A percentile compares a stretch with the other conserved stretches of the same genome.
Evolutionary conservation across 2,888 invertebrate species (phyloP).

Genomic region (Helleia helle): DNA sequence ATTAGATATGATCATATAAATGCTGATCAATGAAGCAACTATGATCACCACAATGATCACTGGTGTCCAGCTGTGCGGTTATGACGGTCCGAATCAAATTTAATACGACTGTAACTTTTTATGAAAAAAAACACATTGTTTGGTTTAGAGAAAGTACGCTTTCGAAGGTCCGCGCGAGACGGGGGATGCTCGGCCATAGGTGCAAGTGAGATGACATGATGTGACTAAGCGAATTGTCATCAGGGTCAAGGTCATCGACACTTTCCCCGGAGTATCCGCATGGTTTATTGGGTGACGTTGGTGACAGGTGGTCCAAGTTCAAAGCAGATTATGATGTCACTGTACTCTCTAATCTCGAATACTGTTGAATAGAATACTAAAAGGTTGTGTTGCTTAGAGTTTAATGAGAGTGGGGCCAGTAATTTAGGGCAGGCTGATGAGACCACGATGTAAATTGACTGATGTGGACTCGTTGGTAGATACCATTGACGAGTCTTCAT

Average conservation of each 20-base stretch:
- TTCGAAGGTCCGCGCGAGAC: conserved; percentile 5
- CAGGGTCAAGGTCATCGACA: conserved; percentile 3
- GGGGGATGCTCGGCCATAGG: not conserved
- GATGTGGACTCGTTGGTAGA: no score
- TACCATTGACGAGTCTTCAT: no score
- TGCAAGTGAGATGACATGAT: not conserved
- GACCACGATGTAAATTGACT: no score
- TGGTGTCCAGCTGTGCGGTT: not conserved
- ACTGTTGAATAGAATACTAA: no score
- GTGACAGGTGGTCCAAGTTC: not conserved
- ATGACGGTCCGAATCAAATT: not conserved
- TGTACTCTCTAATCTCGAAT: no score
- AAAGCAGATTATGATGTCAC: no score
- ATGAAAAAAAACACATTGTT: conserved; percentile 3
- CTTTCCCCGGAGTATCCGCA: not conserved
- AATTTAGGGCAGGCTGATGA: no score
- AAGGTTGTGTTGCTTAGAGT: no score
- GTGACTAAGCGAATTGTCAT: conserved; percentile 2
- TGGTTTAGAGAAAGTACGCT: conserved; percentile 6
- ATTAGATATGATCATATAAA: no score
- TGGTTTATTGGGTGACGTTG: not conserved
- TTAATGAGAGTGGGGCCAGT: no score
- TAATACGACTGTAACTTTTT: conserved; percentile 1
- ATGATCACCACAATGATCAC: not conserved
- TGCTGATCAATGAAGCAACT: no score